Percentiles rank a stretch among this genome's conserved stretches.
phyloP scores from a whole-genome alignment of 2,888 invertebrate species.

The Sericinus montela region DNA sequence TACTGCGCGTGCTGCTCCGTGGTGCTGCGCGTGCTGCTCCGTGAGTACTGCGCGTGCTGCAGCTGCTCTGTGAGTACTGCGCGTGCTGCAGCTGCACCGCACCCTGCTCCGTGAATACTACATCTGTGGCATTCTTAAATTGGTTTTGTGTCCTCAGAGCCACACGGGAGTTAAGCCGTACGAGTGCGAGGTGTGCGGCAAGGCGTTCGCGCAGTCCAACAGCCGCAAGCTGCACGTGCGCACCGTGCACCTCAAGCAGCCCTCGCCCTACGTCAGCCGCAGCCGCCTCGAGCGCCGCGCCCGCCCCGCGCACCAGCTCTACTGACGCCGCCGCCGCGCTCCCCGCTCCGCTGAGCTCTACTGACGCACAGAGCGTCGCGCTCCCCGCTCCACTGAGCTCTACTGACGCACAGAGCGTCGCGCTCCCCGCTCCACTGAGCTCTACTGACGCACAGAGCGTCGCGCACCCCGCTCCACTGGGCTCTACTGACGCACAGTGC shows the following conservation, averaged over 20 bases:
- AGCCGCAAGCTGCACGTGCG: slow-evolving; percentile 54
- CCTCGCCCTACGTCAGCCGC: slow-evolving; percentile 46
- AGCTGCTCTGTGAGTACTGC: too few relatives aligned
- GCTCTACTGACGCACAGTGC: slow-evolving; percentile 23
- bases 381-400: slow-evolving; percentile 18
- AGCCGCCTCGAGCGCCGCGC: slow-evolving; percentile 34
- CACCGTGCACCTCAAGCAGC: slow-evolving; percentile 47
- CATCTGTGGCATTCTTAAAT: too few relatives aligned
- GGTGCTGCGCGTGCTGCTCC: too few relatives aligned
- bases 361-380: slow-evolving; percentile 39
- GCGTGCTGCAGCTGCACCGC: too few relatives aligned
- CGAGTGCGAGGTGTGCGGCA: slow-evolving; percentile 57
- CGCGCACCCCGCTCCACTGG: not conserved
- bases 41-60: too few relatives aligned
- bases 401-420: not conserved
- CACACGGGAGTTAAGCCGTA: slow-evolving; percentile 61
- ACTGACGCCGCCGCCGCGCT: not conserved
- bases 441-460: slow-evolving; percentile 12
- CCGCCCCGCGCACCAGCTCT: slow-evolving; percentile 18
- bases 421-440: too few relatives aligned
- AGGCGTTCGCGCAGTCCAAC: slow-evolving; percentile 58
- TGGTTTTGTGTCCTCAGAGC: slow-evolving; percentile 36
- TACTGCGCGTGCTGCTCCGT: too few relatives aligned
- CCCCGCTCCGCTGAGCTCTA: slow-evolving; percentile 19
- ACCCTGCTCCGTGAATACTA: too few relatives aligned